Conservation (phyloP, 1,140 invertebrate species). For the Cyphomyrmex costatus region DNA sequence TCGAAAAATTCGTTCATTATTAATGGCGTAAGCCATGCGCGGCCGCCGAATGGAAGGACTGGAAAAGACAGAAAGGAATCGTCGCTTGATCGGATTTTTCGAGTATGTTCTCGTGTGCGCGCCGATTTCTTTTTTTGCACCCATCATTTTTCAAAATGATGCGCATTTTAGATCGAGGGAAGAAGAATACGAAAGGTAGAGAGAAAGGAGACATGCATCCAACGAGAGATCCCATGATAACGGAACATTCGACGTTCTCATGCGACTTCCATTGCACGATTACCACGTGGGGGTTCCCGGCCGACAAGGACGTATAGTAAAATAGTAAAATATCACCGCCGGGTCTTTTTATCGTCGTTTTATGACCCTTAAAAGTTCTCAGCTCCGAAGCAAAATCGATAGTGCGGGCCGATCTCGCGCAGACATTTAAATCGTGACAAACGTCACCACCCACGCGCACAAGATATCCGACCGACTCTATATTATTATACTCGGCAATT, state of each 20-base stretch:
- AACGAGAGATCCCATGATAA: constrained; percentile 49
- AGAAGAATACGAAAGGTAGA: neutral
- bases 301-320: constrained; percentile 70
- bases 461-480: constrained; percentile 68
- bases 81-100: constrained; percentile 43
- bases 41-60: constrained; percentile 47
- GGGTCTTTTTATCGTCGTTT: constrained; percentile 72
- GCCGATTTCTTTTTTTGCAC: constrained; percentile 6
- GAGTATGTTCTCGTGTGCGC: neutral
- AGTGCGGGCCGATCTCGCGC: constrained; percentile 72
- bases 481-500: constrained; percentile 68
- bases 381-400: constrained; percentile 61
- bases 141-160: constrained; percentile 41
- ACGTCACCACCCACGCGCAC: constrained; percentile 73
- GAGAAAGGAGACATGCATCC: neutral
- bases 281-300: constrained; percentile 70
- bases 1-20: constrained; percentile 68
- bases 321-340: constrained; percentile 75
- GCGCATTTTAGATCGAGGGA: neutral
- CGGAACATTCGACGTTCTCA: constrained; percentile 1
- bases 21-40: constrained; percentile 57
- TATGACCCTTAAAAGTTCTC: constrained; percentile 74
- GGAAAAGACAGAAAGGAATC: constrained; percentile 53
- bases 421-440: constrained; percentile 76
- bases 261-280: neutral